phyloP scores from a whole-genome alignment of 2,797 vertebrate genomes.

The Fistularia tabacaria region DNA sequence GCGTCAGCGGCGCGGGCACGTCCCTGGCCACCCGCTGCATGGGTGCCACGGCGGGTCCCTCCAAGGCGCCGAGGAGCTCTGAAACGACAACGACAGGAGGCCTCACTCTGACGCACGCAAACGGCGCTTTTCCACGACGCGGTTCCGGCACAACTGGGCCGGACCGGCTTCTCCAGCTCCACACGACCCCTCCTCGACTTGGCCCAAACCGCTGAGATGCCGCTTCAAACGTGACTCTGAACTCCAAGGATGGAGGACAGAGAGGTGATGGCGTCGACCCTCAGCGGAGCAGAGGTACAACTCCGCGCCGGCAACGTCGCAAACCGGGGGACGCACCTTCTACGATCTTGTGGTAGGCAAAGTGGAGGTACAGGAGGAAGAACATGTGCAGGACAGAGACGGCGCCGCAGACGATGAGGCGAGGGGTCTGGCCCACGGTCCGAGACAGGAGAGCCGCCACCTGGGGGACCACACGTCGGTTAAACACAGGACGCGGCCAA shows the following conservation, averaged over 20 bases:
- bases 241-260: too few species aligned
- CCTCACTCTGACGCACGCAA: constrained; percentile 1
- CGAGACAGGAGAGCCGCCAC: constrained; percentile 89
- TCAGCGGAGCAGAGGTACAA: too few species aligned
- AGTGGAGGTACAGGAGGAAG: constrained; percentile 96
- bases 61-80: constrained; percentile 90
- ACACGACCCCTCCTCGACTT: too few species aligned
- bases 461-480: constrained; percentile 51
- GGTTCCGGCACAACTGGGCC: too few species aligned
- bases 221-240: too few species aligned
- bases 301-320: too few species aligned
- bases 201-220: too few species aligned
- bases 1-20: constrained; percentile 70
- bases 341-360: constrained; percentile 94
- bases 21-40: constrained; percentile 92
- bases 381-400: constrained; percentile 90
- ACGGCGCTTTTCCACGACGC: too few species aligned
- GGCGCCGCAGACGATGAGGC: constrained; percentile 88
- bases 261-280: too few species aligned
- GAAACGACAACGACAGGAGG: constrained; percentile 11
- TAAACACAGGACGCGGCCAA: background rate
- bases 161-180: too few species aligned
- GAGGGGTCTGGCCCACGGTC: constrained; percentile 89
- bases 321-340: constrained; percentile 75
- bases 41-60: constrained; percentile 82